Conservation (phyloP, 2,113 vertebrate species). For the Pampusana beccarii region DNA sequence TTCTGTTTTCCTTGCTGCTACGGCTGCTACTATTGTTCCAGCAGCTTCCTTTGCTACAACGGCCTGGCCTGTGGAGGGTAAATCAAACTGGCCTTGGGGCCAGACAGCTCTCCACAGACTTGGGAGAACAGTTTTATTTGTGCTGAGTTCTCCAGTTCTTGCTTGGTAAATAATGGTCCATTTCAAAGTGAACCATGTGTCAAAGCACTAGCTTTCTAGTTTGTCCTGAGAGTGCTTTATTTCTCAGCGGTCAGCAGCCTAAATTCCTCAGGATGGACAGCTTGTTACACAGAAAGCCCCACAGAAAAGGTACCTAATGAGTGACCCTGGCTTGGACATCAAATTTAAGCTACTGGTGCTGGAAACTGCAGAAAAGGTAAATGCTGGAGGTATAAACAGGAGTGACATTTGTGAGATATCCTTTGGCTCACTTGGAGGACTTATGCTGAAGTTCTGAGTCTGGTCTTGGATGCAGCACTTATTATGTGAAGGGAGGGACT, state of each 20-base stretch:
- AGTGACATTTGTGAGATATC: neutral
- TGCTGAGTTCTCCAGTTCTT: neutral
- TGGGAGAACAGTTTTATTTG: conserved; percentile 2
- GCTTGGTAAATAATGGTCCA: neutral
- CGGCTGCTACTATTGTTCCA: neutral
- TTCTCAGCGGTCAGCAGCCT: neutral
- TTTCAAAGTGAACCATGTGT: neutral
- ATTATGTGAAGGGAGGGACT: neutral
- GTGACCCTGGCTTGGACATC: neutral
- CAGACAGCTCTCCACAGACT: neutral
- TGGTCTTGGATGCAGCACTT: neutral
- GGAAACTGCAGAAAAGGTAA: neutral
- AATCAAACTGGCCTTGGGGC: neutral
- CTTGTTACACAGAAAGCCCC: neutral
- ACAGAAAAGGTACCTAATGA: neutral
- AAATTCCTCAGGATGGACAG: neutral
- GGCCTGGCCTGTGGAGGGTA: neutral
- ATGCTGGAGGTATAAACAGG: neutral
- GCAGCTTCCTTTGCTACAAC: neutral
- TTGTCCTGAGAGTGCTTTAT: neutral
- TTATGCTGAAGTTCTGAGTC: neutral
- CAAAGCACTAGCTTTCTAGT: neutral
- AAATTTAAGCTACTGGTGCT: neutral
- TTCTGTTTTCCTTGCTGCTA: conserved; percentile 33
- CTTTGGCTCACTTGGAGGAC: neutral